phyloP scores from a whole-genome alignment of 2,888 invertebrate genomes.

The Cosmorhoe ocellata region DNA sequence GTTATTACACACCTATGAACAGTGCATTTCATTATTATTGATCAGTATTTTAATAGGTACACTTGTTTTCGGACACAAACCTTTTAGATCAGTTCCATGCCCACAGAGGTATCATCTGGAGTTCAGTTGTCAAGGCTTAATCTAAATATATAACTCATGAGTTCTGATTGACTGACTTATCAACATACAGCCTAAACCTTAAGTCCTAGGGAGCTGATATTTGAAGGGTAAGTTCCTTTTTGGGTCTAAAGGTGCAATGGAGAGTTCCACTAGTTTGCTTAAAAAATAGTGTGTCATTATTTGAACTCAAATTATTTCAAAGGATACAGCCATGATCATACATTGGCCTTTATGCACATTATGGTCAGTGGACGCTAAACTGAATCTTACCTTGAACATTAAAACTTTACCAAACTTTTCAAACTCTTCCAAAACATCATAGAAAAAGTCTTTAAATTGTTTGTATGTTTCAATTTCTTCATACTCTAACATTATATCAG shows the following conservation, averaged over 20 bases:
- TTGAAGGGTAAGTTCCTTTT: too few species aligned
- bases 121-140: constrained; percentile 18
- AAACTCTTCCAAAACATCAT: constrained; percentile 92
- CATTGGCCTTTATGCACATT: background rate
- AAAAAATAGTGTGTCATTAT: background rate
- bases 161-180: too few species aligned
- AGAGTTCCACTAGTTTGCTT: too few species aligned
- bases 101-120: constrained; percentile 11
- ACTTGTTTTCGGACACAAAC: constrained; percentile 16
- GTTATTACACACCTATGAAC: constrained; percentile 87
- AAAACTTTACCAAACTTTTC: constrained; percentile 86
- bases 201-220: too few species aligned
- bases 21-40: background rate
- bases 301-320: constrained; percentile 26
- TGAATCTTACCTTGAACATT: constrained; percentile 84
- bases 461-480: constrained; percentile 90
- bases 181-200: too few species aligned
- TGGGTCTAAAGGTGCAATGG: too few species aligned
- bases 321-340: constrained; percentile 25
- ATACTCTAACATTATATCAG: constrained; percentile 91
- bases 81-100: constrained; percentile 10
- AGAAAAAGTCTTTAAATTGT: constrained; percentile 92
- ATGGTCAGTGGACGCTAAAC: background rate
- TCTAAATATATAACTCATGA: too few species aligned
- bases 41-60: too few species aligned